phyloP scores from a whole-genome alignment of 2,797 vertebrate genomes.

The Danio choprae region DNA sequence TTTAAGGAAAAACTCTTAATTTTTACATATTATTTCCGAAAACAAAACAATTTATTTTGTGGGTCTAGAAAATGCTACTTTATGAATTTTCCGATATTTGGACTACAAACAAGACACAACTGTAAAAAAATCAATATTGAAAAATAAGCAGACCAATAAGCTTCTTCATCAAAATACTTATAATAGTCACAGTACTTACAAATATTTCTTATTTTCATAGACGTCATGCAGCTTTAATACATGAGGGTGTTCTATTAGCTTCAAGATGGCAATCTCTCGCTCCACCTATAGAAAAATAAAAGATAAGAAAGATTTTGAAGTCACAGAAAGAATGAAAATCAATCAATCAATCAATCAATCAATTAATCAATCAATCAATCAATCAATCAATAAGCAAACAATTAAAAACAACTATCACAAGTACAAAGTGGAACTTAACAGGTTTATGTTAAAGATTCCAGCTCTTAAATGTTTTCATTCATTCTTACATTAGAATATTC shows the following conservation, averaged over 20 bases:
- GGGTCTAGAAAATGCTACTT: too few relatives aligned
- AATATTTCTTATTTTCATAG: slow-evolving; percentile 99
- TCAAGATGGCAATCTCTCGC: slow-evolving; percentile 95
- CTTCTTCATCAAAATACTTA: not conserved
- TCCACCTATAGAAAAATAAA: slow-evolving; percentile 85
- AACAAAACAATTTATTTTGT: too few relatives aligned
- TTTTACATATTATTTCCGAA: too few relatives aligned
- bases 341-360: not conserved
- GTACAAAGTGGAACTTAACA: too few relatives aligned
- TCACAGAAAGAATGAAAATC: not conserved
- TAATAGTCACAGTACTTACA: slow-evolving; percentile 90
- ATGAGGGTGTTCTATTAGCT: slow-evolving; percentile 97
- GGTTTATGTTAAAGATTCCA: not conserved
- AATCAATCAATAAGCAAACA: too few relatives aligned
- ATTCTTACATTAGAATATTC: not conserved
- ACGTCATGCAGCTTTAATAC: slow-evolving; percentile 98
- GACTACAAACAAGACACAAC: too few relatives aligned
- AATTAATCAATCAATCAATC: too few relatives aligned
- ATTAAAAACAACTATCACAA: too few relatives aligned
- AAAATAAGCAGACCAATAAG: not conserved
- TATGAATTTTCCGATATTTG: too few relatives aligned
- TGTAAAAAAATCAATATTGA: not conserved
- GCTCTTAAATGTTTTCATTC: not conserved
- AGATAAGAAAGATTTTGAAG: slow-evolving; percentile 57
- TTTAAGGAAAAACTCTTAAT: too few relatives aligned